Conservation (phyloP, 2,113 vertebrate genomes). For the Australoheros scitulus region DNA sequence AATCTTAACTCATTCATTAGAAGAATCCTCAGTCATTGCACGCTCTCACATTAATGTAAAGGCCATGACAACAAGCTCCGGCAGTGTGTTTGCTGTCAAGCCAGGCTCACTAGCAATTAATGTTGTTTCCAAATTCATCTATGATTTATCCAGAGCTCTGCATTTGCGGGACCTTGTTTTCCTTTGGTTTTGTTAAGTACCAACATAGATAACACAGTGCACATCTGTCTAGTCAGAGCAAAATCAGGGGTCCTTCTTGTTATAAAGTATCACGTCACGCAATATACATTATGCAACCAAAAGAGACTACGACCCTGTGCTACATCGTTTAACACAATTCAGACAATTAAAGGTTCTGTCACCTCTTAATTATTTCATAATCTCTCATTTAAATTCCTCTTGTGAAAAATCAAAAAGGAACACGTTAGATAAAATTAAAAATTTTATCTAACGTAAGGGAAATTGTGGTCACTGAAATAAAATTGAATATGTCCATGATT, state of each 20-base stretch:
- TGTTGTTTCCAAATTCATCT: neutral
- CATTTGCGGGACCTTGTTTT: neutral
- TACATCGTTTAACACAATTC: neutral
- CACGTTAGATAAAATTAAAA: neutral
- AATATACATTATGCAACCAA: neutral
- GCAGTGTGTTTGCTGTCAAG: conserved; percentile 4
- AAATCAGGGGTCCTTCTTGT: neutral
- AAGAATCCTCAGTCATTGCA: conserved; percentile 64
- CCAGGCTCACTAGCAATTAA: neutral
- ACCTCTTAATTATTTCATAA: neutral
- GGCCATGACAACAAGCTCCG: conserved; percentile 38
- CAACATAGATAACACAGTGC: neutral
- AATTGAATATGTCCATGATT: neutral
- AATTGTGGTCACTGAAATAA: neutral
- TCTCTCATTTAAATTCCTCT: neutral
- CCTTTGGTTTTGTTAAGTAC: neutral
- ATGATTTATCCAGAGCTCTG: neutral
- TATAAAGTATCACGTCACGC: neutral
- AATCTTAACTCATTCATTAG: conserved; percentile 78
- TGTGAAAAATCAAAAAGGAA: no score
- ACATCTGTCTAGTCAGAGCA: neutral
- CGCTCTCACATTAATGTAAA: conserved; percentile 65
- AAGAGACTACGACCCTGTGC: neutral
- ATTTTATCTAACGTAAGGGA: neutral
- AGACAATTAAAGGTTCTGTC: neutral